These are phyloP conservation scores for Temnopleurus reevesii DNA, from an alignment of 53 echinoderm and acorn worm genomes.

Conservation along the genomic window DNA sequence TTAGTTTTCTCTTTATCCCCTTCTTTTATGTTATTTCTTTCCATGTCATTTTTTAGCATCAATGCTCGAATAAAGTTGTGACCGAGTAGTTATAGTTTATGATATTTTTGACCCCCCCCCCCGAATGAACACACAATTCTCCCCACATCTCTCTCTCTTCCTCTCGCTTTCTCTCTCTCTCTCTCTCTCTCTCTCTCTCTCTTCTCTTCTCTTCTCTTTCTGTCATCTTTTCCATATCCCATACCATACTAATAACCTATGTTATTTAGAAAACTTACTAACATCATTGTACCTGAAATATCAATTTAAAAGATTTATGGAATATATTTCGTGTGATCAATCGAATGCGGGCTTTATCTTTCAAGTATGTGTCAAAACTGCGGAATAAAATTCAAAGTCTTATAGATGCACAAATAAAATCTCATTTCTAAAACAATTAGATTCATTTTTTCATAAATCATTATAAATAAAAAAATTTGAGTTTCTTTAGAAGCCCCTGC, in stretches of 20 bases:
- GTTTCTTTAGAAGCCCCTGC: no score
- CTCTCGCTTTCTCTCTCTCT: not conserved
- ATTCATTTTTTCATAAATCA: not conserved
- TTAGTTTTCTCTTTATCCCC: not conserved
- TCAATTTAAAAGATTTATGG: no score
- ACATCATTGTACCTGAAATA: no score
- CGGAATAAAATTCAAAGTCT: no score
- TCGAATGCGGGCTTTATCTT: no score
- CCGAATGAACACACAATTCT: not conserved
- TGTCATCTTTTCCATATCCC: not conserved
- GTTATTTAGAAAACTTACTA: no score
- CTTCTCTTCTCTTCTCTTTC: not conserved
- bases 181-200: not conserved
- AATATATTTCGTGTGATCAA: no score
- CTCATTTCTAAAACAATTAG: no score
- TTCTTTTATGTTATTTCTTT: not conserved
- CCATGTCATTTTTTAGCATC: not conserved
- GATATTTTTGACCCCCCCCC: not conserved
- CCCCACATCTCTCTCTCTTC: not conserved
- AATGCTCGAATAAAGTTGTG: not conserved
- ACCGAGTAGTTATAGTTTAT: not conserved
- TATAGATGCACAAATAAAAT: no score
- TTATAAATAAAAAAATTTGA: not conserved
- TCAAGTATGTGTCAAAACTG: no score
- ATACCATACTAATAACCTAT: not conserved